Base-by-base conservation (phyloP, 2,797 vertebrate species). In the Botia kubotai region DNA sequence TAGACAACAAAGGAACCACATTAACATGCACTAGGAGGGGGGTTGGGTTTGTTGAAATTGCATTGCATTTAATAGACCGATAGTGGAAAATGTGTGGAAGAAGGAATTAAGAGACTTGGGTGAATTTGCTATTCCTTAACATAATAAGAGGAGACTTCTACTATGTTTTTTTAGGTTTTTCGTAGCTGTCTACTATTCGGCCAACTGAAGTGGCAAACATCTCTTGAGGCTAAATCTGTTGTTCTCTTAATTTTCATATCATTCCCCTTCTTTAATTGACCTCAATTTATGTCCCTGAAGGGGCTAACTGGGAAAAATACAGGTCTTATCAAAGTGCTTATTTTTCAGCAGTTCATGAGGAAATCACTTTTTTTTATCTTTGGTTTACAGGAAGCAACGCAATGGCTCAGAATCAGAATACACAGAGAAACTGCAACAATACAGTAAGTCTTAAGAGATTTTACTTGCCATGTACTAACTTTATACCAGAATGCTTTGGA, bases 391-490 rank as follows among this genome's bases (percentile, higher is more conserved):
- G 94, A 99, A 97, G 89, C 97, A 99, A 86, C 95, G 97, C 83
- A 96, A 95, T 23, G 94, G 93, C 82, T 93, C 96, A 0, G 98
- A 99, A 83, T 96, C 97, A 0, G 98, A 99, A 84, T 99, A 98
- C 89, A 98, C 97, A 0, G 98, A 99, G 91, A 99, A 99, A 89
- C 95, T 99, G 80, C 98, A 99, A 90, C 98, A 99, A 55, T 99
- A 99, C 68, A 96, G 98, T 99, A 94, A 97, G 98, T 94, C 33
- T 90, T 89, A 91, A 83, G 71, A 83, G 79, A 67, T 17, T 80
- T 60, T 29, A 55, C 5, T 36, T 21, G 2, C 43, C 62, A 53
- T 58, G 8, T 33, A 65, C 72, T 87, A 63, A 82, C 71, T 50
- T 68, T 53, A 62, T 55, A 70, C 17, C 33, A 66, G 29, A 21